Conservation (phyloP, 1,140 invertebrate species). For the Drosophila kurseongensis region DNA sequence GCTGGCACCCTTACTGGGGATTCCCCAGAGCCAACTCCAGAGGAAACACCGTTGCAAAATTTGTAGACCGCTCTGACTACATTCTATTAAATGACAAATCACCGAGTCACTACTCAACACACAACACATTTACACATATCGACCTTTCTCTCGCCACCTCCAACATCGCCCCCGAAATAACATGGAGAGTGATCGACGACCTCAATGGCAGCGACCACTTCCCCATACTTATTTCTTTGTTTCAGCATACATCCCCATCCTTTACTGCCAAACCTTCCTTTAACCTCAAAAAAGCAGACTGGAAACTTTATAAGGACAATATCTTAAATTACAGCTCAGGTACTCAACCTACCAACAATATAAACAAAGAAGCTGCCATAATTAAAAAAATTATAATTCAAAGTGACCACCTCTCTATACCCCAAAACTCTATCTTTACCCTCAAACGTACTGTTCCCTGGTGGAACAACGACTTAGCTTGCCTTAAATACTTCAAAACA, state of each 20-base stretch:
- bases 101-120: no score
- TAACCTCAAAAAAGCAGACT: background rate
- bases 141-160: no score
- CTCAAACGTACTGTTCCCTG: no score
- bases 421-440: no score
- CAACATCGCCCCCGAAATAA: background rate
- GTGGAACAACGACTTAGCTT: no score
- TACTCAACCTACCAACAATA: background rate
- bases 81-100: background rate
- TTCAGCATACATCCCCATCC: no score
- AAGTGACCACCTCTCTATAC: no score
- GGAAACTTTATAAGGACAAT: background rate
- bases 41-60: no score
- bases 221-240: background rate
- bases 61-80: no score
- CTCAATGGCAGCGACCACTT: background rate
- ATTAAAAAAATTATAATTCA: no score
- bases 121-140: background rate
- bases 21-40: background rate
- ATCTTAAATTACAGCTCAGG: background rate
- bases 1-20: background rate
- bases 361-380: no score
- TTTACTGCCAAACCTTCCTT: background rate
- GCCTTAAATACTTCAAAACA: no score
- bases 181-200: background rate